Conservation (phyloP, 1,140 invertebrate genomes). For the Venturia canescens region DNA sequence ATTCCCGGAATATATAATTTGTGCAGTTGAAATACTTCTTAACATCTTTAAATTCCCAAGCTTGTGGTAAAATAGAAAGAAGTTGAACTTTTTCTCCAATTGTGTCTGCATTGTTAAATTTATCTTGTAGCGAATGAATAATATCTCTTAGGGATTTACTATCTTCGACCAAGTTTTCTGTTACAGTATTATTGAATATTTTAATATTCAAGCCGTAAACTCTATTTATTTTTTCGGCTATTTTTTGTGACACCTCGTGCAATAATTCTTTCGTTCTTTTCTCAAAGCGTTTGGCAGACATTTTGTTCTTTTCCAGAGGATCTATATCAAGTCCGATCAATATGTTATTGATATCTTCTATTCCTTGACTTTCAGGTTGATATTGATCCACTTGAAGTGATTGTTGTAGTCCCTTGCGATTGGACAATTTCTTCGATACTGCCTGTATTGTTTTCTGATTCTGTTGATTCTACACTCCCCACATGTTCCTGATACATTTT, state of each 20-base stretch:
- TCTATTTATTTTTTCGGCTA: neutral
- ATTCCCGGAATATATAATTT: neutral
- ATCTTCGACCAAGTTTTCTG: neutral
- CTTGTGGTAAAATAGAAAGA: neutral
- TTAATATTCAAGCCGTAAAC: neutral
- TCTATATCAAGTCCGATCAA: neutral
- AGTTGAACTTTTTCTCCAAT: neutral
- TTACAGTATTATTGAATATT: neutral
- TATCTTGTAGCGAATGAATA: neutral
- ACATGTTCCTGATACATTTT: neutral
- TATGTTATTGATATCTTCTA: neutral
- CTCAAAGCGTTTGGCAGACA: neutral
- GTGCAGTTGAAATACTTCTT: constrained; percentile 1
- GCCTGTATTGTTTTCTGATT: neutral
- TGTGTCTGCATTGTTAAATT: neutral
- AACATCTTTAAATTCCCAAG: neutral
- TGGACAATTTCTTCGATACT: too few relatives aligned
- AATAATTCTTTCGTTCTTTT: neutral
- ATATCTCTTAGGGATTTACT: neutral
- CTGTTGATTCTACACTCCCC: neutral
- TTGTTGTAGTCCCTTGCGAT: neutral
- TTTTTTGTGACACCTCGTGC: neutral
- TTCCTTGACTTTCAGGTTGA: neutral
- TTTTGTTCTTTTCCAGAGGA: neutral
- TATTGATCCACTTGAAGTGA: neutral